phyloP scores from a whole-genome alignment of 2,797 vertebrate species.

The Vultur gryphus region DNA sequence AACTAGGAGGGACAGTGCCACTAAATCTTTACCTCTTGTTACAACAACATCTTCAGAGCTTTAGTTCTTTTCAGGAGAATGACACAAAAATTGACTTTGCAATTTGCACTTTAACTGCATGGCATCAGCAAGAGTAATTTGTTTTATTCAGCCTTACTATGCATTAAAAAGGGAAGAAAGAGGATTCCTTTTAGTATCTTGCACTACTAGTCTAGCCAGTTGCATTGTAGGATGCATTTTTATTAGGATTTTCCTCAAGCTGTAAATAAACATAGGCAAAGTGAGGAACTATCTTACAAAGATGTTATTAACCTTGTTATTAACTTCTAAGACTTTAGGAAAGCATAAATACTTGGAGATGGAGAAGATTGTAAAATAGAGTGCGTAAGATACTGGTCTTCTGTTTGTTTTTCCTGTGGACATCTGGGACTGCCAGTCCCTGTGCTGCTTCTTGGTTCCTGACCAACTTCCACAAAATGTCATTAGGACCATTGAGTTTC shows the following conservation, averaged over 20 bases:
- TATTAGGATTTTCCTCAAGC: neutral
- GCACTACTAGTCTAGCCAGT: neutral
- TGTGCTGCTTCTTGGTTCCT: neutral
- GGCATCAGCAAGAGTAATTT: neutral
- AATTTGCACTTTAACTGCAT: neutral
- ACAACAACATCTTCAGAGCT: neutral
- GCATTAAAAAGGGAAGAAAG: neutral
- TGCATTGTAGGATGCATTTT: neutral
- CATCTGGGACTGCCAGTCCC: neutral
- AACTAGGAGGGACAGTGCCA: neutral
- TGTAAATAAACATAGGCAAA: neutral
- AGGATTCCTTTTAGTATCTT: neutral
- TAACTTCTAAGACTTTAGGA: neutral
- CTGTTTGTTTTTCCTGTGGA: neutral
- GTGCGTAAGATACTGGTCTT: neutral
- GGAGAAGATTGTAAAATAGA: neutral
- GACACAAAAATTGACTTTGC: neutral
- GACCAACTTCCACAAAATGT: neutral
- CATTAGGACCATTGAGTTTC: neutral
- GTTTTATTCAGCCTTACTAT: neutral
- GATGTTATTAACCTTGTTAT: neutral
- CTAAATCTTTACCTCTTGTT: neutral
- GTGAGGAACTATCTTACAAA: neutral
- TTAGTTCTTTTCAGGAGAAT: neutral
- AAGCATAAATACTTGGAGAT: neutral